Evolutionary conservation across 2,888 invertebrate species (phyloP).

Genomic region (Piscicola geometra): DNA sequence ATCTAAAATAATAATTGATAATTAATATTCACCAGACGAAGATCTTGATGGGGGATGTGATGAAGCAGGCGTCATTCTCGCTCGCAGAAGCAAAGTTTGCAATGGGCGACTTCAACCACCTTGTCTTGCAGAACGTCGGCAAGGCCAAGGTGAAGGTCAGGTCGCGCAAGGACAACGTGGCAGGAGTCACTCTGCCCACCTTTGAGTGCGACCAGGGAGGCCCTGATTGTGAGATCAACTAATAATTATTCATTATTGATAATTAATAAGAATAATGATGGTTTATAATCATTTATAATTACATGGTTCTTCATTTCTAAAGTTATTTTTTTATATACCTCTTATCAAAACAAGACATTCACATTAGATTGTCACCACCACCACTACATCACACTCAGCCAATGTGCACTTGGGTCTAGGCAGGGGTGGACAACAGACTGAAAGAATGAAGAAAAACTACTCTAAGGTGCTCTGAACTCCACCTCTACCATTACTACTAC

Average conservation of each 20-base stretch:
- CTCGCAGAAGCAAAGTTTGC: constrained; percentile 97
- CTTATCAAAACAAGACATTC: too few species aligned
- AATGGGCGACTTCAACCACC: constrained; percentile 95
- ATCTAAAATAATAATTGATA: background rate
- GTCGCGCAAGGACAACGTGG: constrained; percentile 40
- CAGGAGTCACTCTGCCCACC: constrained; percentile 89
- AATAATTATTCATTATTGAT: too few species aligned
- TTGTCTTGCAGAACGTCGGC: constrained; percentile 93
- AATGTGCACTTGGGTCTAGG: constrained; percentile 67
- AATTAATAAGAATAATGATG: too few species aligned
- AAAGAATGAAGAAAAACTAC: constrained; percentile 95
- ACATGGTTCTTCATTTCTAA: too few species aligned
- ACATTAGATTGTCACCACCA: too few species aligned
- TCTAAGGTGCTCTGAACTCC: constrained; percentile 58
- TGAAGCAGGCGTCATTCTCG: constrained; percentile 98
- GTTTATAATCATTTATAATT: too few species aligned
- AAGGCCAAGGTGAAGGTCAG: constrained; percentile 71
- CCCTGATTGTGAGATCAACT: constrained; percentile 66
- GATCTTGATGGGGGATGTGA: constrained; percentile 94
- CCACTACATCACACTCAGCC: constrained; percentile 18
- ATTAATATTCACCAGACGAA: constrained; percentile 68
- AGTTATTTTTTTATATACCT: too few species aligned
- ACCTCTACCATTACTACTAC: too few species aligned
- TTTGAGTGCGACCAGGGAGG: constrained; percentile 93
- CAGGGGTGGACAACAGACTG: constrained; percentile 91